Base-by-base conservation (phyloP, 2,113 vertebrate genomes). In the Seriola dumerili region DNA sequence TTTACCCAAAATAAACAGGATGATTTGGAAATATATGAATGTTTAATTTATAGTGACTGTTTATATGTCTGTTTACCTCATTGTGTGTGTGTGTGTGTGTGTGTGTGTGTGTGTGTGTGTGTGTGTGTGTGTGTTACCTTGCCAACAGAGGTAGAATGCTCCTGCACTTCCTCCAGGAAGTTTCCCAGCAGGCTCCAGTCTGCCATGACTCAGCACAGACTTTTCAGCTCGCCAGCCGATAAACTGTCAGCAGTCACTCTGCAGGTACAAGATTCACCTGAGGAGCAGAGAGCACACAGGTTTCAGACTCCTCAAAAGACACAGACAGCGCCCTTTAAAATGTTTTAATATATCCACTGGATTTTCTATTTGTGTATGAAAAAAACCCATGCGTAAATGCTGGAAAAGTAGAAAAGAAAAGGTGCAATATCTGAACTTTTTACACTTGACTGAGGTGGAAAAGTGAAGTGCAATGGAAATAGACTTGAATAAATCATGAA, bases 101-200 rank as follows among this genome's bases (percentile, higher is more conserved):
- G 34, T 74, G 23, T 38, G 23, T 44, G 29, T 62, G 36, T 63
- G 58, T 75, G 42, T 57, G 50, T 44, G 25, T n/a, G 29, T 78
- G 67, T 72, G 61, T 70, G 66, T 76, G 34, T 75, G 34, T 23
- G 19, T 25, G 14, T 5, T 91, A 93, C 93, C 88, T 99, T 99
- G 68, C 98, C 98, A 2, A 99, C 96, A 61, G 98, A 97, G 0
- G 98, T 99, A 57, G 98, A 99, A 82, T 99, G 97, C 75, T 99
- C 98, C 91, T 99, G 98, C 0, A 99, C 98, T 86, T 99, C 97
- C 90, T 99, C 98, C 0, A 99, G 96, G 90, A 99, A 97, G 86
- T 99, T 97, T 73, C 97, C 97, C 83, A 99, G 94, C 48, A 99
- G 96, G 90, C 96, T 99, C 98, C 98, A 99, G 93, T 99, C 98